Conservation (phyloP, 2,888 invertebrate genomes). For the Ornithoptera alexandrae region DNA sequence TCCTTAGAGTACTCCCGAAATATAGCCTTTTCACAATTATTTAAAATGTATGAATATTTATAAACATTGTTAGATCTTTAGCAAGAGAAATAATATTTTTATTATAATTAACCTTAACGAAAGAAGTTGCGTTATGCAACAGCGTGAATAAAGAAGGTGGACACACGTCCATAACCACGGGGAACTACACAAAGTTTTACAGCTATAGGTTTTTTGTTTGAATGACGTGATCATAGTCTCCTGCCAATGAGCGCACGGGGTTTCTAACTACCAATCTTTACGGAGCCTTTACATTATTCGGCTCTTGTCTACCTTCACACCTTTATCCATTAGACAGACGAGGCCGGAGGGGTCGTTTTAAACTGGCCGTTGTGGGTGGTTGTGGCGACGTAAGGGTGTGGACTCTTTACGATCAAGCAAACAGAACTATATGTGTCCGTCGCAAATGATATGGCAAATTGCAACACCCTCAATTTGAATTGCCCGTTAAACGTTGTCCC, state of each 20-base stretch:
- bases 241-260: constrained; percentile 58
- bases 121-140: too few species aligned
- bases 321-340: constrained; percentile 28
- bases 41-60: too few species aligned
- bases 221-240: constrained; percentile 66
- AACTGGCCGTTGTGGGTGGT: constrained; percentile 49
- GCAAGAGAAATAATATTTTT: too few species aligned
- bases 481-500: constrained; percentile 57
- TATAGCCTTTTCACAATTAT: too few species aligned
- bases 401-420: constrained; percentile 70
- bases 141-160: constrained; percentile 45
- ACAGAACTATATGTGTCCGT: constrained; percentile 64
- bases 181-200: constrained; percentile 62
- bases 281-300: constrained; percentile 39
- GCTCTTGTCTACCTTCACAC: constrained; percentile 26
- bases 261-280: constrained; percentile 45
- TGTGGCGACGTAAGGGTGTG: constrained; percentile 57
- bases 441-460: constrained; percentile 70
- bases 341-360: constrained; percentile 42
- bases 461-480: constrained; percentile 60
- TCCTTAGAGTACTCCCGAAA: too few species aligned
- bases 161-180: constrained; percentile 47
- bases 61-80: too few species aligned
- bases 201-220: constrained; percentile 60
- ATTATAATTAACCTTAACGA: too few species aligned